phyloP scores from a whole-genome alignment of 64 coral and sea anemone genomes.

The Montipora sp. region DNA sequence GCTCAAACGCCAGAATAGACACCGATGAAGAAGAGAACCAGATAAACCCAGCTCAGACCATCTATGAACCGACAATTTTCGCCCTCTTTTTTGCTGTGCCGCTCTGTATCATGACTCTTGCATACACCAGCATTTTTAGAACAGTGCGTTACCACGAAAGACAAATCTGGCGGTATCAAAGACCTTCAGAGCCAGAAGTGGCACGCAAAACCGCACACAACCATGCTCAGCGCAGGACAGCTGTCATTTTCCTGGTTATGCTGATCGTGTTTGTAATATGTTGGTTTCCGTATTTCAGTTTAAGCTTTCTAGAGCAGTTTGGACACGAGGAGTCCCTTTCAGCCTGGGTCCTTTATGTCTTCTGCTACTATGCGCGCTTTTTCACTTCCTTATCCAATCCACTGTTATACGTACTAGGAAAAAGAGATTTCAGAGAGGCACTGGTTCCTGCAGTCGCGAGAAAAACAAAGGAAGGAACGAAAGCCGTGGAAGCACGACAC shows the following conservation, averaged over 20 bases:
- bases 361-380: constrained; percentile 67
- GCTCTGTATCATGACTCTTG: constrained; percentile 41
- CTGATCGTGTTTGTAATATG: constrained; percentile 57
- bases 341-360: constrained; percentile 60
- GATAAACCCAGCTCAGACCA: not conserved
- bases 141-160: constrained; percentile 66
- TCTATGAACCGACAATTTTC: constrained; percentile 4
- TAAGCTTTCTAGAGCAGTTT: constrained; percentile 34
- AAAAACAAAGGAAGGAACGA: not conserved
- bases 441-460: not conserved
- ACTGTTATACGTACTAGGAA: constrained; percentile 68
- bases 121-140: constrained; percentile 40
- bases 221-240: constrained; percentile 62
- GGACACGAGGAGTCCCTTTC: not conserved
- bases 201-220: not conserved
- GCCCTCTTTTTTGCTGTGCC: constrained; percentile 53
- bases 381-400: constrained; percentile 75
- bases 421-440: constrained; percentile 75
- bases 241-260: constrained; percentile 63
- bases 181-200: constrained; percentile 2
- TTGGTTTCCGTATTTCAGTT: constrained; percentile 78
- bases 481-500: constrained; percentile 1
- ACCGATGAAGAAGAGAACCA: not conserved
- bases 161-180: constrained; percentile 53
- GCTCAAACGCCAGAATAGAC: not conserved